A percentile compares a stretch with the other conserved stretches of the same genome.
Evolutionary conservation across 2,113 vertebrate species (phyloP).

Genomic region (Tursiops truncatus): DNA sequence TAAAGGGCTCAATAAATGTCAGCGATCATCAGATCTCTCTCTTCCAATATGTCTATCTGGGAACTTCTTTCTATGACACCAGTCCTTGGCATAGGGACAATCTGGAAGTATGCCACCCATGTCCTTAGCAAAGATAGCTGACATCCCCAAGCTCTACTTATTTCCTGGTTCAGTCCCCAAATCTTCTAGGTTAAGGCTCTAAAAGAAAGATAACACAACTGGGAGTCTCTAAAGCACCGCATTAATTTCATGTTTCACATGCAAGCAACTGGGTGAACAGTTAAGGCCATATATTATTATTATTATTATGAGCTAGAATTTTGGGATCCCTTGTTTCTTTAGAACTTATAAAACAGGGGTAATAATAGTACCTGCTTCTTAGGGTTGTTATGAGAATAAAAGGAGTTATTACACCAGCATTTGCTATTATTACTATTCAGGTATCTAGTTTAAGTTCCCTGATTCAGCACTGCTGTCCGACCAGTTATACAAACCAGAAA

Average conservation of each 20-base stretch:
- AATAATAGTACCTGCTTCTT: constrained; percentile 23
- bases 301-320: constrained; percentile 34
- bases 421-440: constrained; percentile 32
- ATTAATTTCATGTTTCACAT: constrained; percentile 25
- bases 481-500: constrained; percentile 28
- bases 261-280: background rate
- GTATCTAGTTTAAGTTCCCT: background rate
- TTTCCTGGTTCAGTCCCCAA: constrained; percentile 25
- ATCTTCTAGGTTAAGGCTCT: background rate
- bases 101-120: constrained; percentile 10
- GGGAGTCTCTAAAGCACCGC: background rate
- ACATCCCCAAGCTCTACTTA: background rate
- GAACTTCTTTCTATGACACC: background rate
- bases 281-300: background rate
- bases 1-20: constrained; percentile 4
- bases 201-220: constrained; percentile 13
- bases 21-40: background rate
- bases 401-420: background rate
- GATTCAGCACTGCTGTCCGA: constrained; percentile 14
- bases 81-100: background rate
- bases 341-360: background rate
- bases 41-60: background rate
- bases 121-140: constrained; percentile 42
- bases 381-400: constrained; percentile 42
- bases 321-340: constrained; percentile 24